A percentile compares a stretch with the other conserved stretches of the same genome.
phyloP scores from a whole-genome alignment of 2,888 invertebrate species.

The Caenorhabditis uteleia region DNA sequence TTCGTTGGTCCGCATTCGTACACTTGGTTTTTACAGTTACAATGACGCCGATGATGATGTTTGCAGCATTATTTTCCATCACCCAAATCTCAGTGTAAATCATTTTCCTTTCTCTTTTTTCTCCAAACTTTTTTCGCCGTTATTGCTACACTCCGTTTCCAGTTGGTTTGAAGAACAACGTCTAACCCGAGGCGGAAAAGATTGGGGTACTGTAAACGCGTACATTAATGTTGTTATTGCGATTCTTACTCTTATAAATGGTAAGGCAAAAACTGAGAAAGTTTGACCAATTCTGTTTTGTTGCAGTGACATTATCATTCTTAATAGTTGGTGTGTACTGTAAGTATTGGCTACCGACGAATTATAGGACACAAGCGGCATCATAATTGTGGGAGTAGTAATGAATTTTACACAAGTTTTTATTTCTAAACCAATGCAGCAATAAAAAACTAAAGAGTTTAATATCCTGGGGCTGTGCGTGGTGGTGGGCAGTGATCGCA shows the following conservation, averaged over 20 bases:
- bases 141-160: no score
- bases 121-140: neutral
- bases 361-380: neutral
- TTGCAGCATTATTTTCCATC: slow-evolving; percentile 26
- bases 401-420: neutral
- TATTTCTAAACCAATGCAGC: neutral
- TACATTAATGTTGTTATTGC: slow-evolving; percentile 13
- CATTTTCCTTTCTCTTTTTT: neutral
- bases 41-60: slow-evolving; percentile 34
- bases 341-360: slow-evolving; percentile 25
- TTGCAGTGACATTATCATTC: slow-evolving; percentile 20
- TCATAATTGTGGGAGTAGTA: slow-evolving; percentile 1
- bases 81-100: slow-evolving; percentile 33
- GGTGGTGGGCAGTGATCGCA: slow-evolving; percentile 48
- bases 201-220: slow-evolving; percentile 21
- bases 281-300: neutral
- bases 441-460: slow-evolving; percentile 1
- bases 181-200: slow-evolving; percentile 19
- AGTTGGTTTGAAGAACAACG: slow-evolving; percentile 34
- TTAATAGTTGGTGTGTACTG: slow-evolving; percentile 22
- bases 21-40: slow-evolving; percentile 26
- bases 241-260: slow-evolving; percentile 18
- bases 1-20: slow-evolving; percentile 36
- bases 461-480: slow-evolving; percentile 48
- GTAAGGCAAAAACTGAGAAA: slow-evolving; percentile 7